Conservation (phyloP, 2,797 vertebrate genomes). For the Alcedo atthis region DNA sequence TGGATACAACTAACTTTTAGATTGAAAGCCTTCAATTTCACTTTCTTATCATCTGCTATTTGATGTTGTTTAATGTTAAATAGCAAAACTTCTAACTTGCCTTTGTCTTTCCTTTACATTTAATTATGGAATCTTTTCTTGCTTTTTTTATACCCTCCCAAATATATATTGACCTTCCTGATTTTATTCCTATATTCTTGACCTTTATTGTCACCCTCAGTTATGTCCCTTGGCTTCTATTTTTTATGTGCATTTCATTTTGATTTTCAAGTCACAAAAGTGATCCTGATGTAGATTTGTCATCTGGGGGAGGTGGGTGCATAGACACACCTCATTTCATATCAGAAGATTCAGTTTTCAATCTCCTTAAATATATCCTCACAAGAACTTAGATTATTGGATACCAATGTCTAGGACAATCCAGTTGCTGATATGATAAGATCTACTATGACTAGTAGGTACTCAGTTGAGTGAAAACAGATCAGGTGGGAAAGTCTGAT, state of each 20-base stretch:
- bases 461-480: neutral
- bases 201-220: neutral
- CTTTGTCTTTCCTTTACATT: neutral
- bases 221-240: neutral
- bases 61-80: neutral
- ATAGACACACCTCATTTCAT: neutral
- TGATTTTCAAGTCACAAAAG: neutral
- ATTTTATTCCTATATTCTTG: neutral
- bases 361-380: neutral
- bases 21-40: neutral
- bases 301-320: neutral
- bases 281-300: neutral
- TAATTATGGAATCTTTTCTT: neutral
- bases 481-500: neutral
- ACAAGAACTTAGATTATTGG: neutral
- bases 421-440: neutral
- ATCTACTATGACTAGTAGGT: neutral
- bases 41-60: neutral
- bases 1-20: neutral
- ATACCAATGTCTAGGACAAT: neutral
- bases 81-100: neutral
- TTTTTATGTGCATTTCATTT: neutral
- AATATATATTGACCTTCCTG: neutral
- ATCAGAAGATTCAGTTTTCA: neutral
- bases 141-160: neutral